A percentile compares a stretch with the other conserved stretches of the same genome.
Conservation (phyloP, 2,797 vertebrate genomes). For the Sebastes ruberrimus region DNA sequence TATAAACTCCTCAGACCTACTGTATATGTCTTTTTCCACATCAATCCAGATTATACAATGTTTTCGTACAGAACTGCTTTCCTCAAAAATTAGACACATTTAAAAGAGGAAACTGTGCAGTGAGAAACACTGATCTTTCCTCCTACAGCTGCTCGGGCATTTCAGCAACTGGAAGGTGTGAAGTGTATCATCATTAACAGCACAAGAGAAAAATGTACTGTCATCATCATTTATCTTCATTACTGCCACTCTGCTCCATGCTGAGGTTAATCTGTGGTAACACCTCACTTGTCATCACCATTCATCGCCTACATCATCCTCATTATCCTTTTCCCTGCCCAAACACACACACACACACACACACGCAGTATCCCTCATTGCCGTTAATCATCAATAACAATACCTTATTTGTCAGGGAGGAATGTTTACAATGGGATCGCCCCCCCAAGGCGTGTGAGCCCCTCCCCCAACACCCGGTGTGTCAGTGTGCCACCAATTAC, state of each 20-base stretch:
- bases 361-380: conserved; percentile 34
- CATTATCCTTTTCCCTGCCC: conserved; percentile 27
- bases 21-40: background rate
- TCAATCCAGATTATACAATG: background rate
- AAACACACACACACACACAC: conserved; percentile 17
- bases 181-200: background rate
- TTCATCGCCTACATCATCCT: conserved; percentile 40
- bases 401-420: conserved; percentile 75
- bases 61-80: background rate
- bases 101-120: background rate
- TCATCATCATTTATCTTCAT: background rate
- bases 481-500: conserved; percentile 78
- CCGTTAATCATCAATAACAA: conserved; percentile 75
- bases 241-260: background rate
- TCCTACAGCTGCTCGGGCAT: background rate
- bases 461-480: conserved; percentile 64
- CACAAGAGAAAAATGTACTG: background rate
- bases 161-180: background rate
- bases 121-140: background rate
- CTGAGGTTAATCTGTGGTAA: conserved; percentile 13
- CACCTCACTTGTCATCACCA: conserved; percentile 7
- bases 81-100: background rate
- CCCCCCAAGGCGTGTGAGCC: conserved; percentile 38
- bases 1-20: background rate
- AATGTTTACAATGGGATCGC: conserved; percentile 68